Evolutionary conservation across 64 coral and sea anemone genomes (phyloP).

Genomic region (Dendrophyllia cribrosa): DNA sequence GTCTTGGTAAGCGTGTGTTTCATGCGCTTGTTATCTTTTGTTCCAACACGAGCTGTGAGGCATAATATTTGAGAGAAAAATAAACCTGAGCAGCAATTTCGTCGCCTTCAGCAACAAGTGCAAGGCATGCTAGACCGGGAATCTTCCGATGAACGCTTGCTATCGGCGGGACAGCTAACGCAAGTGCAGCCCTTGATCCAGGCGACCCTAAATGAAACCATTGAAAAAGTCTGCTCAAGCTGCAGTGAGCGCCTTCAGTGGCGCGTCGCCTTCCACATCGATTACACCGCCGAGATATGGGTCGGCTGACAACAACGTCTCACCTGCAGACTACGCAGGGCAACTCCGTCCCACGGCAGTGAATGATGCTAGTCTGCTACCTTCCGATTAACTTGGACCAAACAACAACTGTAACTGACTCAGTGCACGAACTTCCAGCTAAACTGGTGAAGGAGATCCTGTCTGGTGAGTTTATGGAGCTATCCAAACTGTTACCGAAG

Average conservation of each 20-base stretch:
- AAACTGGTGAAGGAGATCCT: not conserved
- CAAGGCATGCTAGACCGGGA: not conserved
- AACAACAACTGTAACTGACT: not conserved
- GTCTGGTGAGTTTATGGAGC: too few relatives aligned
- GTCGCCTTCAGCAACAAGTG: not conserved
- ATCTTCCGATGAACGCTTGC: not conserved
- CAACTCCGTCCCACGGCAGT: not conserved
- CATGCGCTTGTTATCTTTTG: not conserved
- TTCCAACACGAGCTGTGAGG: not conserved
- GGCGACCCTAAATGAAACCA: not conserved
- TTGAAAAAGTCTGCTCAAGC: not conserved
- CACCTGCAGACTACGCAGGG: not conserved
- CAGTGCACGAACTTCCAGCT: not conserved
- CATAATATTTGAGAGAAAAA: not conserved
- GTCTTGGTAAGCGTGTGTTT: not conserved
- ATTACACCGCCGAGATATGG: not conserved
- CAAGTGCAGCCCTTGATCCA: not conserved
- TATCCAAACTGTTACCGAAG: not conserved
- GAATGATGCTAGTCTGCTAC: not conserved
- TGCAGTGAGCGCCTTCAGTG: not conserved
- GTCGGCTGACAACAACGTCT: not conserved
- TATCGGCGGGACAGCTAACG: not conserved
- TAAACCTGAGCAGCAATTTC: not conserved
- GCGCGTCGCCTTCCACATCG: not conserved
- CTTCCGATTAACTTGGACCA: not conserved